Percentiles rank a stretch among this genome's conserved stretches.
Conservation (phyloP, 2,888 invertebrate genomes). For the Hirtodrosophila confusa region DNA sequence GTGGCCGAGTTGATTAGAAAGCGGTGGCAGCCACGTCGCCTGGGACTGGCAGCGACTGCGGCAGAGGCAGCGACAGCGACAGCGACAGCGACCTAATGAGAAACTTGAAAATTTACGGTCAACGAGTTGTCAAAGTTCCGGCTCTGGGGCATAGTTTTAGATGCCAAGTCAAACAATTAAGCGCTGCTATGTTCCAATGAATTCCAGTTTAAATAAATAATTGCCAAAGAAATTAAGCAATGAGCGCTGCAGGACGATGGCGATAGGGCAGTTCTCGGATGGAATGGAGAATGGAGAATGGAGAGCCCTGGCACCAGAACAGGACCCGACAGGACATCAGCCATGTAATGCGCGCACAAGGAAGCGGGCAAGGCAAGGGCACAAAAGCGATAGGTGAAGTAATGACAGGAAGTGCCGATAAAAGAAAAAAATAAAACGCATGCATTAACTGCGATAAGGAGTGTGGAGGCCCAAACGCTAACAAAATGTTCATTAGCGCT, state of each 20-base stretch:
- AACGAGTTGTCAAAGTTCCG: conserved; percentile 77
- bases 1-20: conserved; percentile 77
- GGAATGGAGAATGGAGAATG: too few relatives aligned
- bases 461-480: conserved; percentile 24
- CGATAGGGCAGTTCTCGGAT: not conserved
- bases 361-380: conserved; percentile 28
- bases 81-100: conserved; percentile 63
- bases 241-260: conserved; percentile 15
- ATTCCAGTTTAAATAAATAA: conserved; percentile 76
- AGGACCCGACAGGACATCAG: conserved; percentile 17
- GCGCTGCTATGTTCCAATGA: conserved; percentile 53
- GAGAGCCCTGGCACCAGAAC: not conserved
- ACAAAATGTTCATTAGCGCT: conserved; percentile 74
- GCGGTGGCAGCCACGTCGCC: conserved; percentile 52
- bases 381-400: conserved; percentile 53
- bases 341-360: conserved; percentile 59
- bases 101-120: conserved; percentile 78
- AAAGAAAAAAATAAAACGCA: conserved; percentile 64
- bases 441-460: conserved; percentile 71
- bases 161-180: conserved; percentile 77
- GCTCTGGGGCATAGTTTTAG: conserved; percentile 64
- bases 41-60: conserved; percentile 29
- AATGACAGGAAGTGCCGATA: conserved; percentile 73
- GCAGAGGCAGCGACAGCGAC: not conserved
- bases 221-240: conserved; percentile 76